Evolutionary conservation across 1,140 invertebrate genomes (phyloP).

Genomic region (Drosophila watanabei): DNA sequence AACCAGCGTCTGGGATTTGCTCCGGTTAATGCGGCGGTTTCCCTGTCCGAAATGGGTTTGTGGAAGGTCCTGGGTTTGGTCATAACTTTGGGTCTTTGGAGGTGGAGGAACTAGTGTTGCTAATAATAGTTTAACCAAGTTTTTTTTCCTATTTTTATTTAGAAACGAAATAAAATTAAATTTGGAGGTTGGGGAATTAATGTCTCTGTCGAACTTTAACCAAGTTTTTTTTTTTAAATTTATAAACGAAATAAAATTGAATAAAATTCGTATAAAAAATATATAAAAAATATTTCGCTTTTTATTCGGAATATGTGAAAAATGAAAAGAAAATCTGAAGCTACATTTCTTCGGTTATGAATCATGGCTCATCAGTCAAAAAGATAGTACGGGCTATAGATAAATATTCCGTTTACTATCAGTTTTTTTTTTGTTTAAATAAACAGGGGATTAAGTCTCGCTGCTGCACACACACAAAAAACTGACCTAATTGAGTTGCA

Average conservation of each 20-base stretch:
- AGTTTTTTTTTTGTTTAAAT: constrained; percentile 20
- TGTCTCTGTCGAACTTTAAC: too few relatives aligned
- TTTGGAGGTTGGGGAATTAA: too few relatives aligned
- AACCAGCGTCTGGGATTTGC: constrained; percentile 89
- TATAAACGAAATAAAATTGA: neutral
- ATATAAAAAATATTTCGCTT: neutral
- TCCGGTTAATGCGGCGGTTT: constrained; percentile 40
- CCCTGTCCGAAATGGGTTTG: neutral
- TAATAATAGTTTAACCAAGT: neutral
- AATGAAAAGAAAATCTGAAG: neutral
- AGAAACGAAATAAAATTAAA: neutral
- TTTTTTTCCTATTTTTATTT: neutral
- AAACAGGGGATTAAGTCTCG: constrained; percentile 8
- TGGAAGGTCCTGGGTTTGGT: neutral
- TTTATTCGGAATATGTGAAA: neutral
- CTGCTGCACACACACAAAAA: constrained; percentile 3
- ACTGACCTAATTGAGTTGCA: constrained; percentile 45
- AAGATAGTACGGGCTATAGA: constrained; percentile 14
- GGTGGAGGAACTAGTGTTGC: neutral
- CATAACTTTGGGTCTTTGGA: neutral
- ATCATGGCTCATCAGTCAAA: constrained; percentile 20
- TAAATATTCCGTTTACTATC: constrained; percentile 9
- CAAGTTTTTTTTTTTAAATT: neutral
- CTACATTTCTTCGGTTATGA: neutral
- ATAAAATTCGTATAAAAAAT: neutral